Base-by-base conservation (phyloP, 1,140 invertebrate species). In the Philotrypesis tridentata region DNA sequence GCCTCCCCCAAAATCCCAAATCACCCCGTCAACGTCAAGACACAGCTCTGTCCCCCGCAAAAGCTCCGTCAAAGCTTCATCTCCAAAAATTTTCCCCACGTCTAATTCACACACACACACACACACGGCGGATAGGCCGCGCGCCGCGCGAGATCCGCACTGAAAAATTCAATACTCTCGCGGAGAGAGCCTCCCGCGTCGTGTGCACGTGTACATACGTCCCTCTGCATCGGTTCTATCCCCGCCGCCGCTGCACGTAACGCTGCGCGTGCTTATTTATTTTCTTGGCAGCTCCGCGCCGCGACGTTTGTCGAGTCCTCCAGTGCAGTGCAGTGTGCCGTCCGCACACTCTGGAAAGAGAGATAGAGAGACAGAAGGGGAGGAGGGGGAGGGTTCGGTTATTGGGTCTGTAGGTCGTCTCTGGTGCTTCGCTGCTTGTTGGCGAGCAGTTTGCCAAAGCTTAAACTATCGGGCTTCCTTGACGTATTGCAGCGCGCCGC, bases 401-500 rank as follows among this genome's bases (percentile, higher is more conserved):
- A 86, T 78, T 84, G 85, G 84, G 85, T 87, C 84, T 84, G 84
- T 88, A 86, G 85, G 87, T 88, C 85, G 48, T 55, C 48, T 14
- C 17, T 83, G 84, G 84, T 84, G 87, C 77, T 83, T 86, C 76
- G 84, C 83, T 71, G 84, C 84, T 83, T 84, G 82, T 84, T 84
- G 85, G 84, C 83, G 83, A 84, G 71, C 79, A 65, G 82, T 80
- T 65, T 81, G 82, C 83, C 76, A 60, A 83, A 84, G 81, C 80
- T 81, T 84, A 83, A 76, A 67, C 70, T 27, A 79, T 65, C 74
- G 78, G 68, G 80, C 61, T 55, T 21, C 21, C 48, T 55, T 55
- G 48, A 55, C 48, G 48, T n/a, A 55, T 55, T 55, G 21, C 6
- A 21, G 21, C 1, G 17, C 48, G 17, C 11, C 5, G 17, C 12